Conservation (phyloP, 2,113 vertebrate species). For the Ovibos moschatus region DNA sequence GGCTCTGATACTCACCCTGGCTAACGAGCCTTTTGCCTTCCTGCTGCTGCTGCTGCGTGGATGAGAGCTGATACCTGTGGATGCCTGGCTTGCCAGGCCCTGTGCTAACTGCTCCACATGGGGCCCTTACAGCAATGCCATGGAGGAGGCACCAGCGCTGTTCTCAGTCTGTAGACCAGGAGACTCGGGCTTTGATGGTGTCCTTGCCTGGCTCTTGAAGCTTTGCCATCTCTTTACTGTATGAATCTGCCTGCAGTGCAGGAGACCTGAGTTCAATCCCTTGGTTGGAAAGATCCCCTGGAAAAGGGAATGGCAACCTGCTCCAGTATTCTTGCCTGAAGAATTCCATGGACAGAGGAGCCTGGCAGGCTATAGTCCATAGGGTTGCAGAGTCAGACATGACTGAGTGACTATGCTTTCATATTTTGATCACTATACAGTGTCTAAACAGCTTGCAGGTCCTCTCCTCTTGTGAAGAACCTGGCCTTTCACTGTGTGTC, state of each 20-base stretch:
- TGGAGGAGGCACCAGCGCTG: accelerated
- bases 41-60: background rate
- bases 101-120: accelerated
- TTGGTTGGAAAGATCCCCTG: background rate
- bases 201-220: background rate
- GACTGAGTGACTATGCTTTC: background rate
- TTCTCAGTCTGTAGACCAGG: background rate
- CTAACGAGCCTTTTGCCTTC: background rate
- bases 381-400: background rate
- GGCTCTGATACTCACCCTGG: background rate
- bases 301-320: background rate
- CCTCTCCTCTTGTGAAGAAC: background rate
- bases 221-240: background rate
- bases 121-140: background rate
- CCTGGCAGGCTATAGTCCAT: background rate
- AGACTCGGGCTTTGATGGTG: background rate
- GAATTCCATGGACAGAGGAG: background rate
- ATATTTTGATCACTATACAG: background rate
- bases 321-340: background rate
- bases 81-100: background rate
- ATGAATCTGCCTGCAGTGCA: background rate
- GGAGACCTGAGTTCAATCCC: background rate
- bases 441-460: background rate
- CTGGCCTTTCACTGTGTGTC: background rate
- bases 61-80: background rate